Evolutionary conservation across 92 coral and sea anemone species (phyloP), one percentile per base, ranked within the genome.

Genomic region (Galaxea fascicularis): DNA sequence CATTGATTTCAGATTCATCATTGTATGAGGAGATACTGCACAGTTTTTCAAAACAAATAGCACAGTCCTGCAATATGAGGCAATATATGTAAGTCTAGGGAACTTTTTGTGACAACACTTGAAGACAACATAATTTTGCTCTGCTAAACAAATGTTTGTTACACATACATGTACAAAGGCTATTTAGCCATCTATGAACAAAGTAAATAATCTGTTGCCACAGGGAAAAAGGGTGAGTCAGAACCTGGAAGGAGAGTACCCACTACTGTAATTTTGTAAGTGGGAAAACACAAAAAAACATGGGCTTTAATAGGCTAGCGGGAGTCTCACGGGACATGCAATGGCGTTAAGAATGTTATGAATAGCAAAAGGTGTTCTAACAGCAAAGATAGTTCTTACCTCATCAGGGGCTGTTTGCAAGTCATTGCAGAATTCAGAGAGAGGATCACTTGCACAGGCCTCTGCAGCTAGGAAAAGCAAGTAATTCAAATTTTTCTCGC

Each of bases 11-110:
- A 51, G 60, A 53, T 35, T 64, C 81, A 30, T 68, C 90, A 57
- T 85, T 80, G 62, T 92, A 95, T 51, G 94, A 95, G 56, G 98
- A 93, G 44, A 85, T 83, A 71, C 88, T 84, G 59, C 88, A 88
- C 52, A 95, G 89, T 45, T 92, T 95, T 75, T 95, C 95, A 80
- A 95, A 92, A 84, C 98, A 95, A 47, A 95, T 95, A 46, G 98
- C 87, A 81, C 98, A 95, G 20, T 95, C 98, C 98, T 95, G 49
- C 16, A 49, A 74, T 14, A 14, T 26, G 81, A 84, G 27, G 1
- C 17, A 10, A 25, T 54, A 16, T 54, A 10, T 3, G 24, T 27
- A n/a, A 47, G 20, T 13, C 12, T 64, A 24, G 6, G 21, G 10
- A 15, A 0, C 17, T 10, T 49, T 49, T 49, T 49, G 54, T 3